Evolutionary conservation across 2,113 vertebrate species (phyloP).

Genomic region (Oreotrochilus melanogaster): DNA sequence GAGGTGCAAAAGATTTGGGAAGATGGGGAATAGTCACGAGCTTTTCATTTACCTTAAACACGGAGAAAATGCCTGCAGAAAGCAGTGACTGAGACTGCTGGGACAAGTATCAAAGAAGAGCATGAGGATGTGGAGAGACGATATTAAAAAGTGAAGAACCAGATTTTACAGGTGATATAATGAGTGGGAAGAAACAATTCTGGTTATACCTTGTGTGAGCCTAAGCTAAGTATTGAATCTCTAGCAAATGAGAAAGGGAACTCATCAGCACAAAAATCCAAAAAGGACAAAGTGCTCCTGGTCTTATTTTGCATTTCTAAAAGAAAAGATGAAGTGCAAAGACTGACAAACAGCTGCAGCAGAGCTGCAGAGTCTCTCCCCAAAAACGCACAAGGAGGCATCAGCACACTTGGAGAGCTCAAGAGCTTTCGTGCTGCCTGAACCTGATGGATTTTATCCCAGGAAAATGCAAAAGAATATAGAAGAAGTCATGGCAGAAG

Average conservation of each 20-base stretch:
- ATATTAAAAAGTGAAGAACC: background rate
- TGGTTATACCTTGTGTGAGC: background rate
- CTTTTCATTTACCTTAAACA: background rate
- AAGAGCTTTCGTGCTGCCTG: background rate
- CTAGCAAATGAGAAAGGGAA: background rate
- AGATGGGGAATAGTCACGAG: rapidly evolving
- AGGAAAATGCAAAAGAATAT: background rate
- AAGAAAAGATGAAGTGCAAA: background rate
- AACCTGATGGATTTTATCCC: background rate
- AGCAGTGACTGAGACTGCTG: background rate
- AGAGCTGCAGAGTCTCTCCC: background rate
- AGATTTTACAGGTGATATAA: background rate
- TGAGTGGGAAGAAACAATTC: background rate
- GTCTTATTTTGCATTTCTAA: background rate
- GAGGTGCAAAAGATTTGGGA: background rate
- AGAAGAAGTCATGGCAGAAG: background rate
- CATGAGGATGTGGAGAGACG: background rate
- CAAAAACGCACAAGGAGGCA: background rate
- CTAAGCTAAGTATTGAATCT: background rate
- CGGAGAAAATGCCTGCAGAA: background rate
- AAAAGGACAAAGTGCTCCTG: background rate
- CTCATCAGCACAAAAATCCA: background rate
- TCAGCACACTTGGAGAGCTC: background rate
- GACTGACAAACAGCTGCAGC: background rate
- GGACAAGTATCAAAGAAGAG: background rate